Percentiles rank a stretch among this genome's conserved stretches.
Conservation (phyloP, 2,888 invertebrate species). For the Ectemnius continuus region DNA sequence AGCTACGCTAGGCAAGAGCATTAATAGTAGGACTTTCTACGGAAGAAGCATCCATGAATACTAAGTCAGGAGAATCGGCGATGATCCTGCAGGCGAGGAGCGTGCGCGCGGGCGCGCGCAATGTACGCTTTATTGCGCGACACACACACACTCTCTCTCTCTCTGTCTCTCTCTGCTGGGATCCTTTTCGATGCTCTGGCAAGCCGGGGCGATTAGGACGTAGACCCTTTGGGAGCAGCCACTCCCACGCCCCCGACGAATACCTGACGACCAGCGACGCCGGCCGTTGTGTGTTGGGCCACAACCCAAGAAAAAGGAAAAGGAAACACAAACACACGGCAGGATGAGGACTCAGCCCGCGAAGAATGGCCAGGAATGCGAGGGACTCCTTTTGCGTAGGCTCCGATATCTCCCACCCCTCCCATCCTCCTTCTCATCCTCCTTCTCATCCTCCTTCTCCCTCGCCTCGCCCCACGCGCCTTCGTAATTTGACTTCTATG, state of each 20-base stretch:
- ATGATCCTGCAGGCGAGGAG: too few species aligned
- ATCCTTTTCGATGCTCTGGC: not conserved
- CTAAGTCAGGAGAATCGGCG: too few species aligned
- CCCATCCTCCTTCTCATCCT: too few species aligned
- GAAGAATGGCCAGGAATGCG: slow-evolving; percentile 31
- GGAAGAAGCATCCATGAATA: too few species aligned
- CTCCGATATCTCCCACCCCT: not conserved
- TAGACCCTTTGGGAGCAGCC: slow-evolving; percentile 34
- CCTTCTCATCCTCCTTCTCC: not conserved
- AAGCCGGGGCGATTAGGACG: slow-evolving; percentile 33
- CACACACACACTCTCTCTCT: too few species aligned
- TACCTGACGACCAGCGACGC: slow-evolving; percentile 27
- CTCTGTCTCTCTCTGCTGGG: too few species aligned
- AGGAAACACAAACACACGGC: slow-evolving; percentile 14
- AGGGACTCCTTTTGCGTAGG: slow-evolving; percentile 23
- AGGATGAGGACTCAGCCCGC: slow-evolving; percentile 13
- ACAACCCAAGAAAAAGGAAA: slow-evolving; percentile 14
- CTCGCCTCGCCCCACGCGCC: not conserved
- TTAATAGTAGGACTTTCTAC: too few species aligned
- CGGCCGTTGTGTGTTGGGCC: slow-evolving; percentile 20
- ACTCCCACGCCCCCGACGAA: slow-evolving; percentile 46
- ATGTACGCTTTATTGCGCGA: too few species aligned
- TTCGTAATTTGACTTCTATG: too few species aligned
- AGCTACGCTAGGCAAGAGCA: too few species aligned
- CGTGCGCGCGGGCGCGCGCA: not conserved